Base-by-base conservation (phyloP, 2,888 invertebrate species). In the Tiliacea citrago region DNA sequence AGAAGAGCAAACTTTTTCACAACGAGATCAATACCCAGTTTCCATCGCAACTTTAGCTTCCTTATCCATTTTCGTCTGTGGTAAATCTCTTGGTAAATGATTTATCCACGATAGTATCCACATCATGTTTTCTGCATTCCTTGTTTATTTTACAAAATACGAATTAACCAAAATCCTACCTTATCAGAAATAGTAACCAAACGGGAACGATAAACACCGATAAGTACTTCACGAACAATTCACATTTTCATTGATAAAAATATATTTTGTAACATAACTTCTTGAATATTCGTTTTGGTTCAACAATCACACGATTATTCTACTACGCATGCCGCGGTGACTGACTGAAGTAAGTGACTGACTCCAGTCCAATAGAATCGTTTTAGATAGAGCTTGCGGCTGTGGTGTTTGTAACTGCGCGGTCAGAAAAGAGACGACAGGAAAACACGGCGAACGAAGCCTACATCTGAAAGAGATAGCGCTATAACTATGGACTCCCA, bases 181-280 rank as follows among this genome's bases (percentile, higher is more conserved):
- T 90, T 88, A 83, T 82, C 67, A 81, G 72, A 70, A 84, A 83
- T 73, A 83, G 74, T 83, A 84, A 86, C 86, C 88, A 73, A 84
- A 76, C 62, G 51, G 61, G 58, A 67, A 74, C 74, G 73, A 79
- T 73, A 77, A 72, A 79, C 72, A 83, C 86, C 82, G 79, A 72
- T 81, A 80, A 68, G 63, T 68, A 62, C 58, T 74, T 66, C 70
- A 81, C 68, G 61, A 79, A 79, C 77, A 51, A 80, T 87, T 92
- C 91, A 92, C 91, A 92, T 92, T 92, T 92, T 93, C 88, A 93
- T 92, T 91, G 86, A 93, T 91, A 90, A 90, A 89, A 81, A 53
- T 47, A 45, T 75, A 70, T 80, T 83, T 87, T 80, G 61, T 74
- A 68, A 68, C 42, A 75, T 61, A 79, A 73, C 81, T 72, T 78